Percentiles rank a stretch among this genome's conserved stretches.
Evolutionary conservation across 2,888 invertebrate genomes (phyloP).

Genomic region (Xestia c-nigrum): DNA sequence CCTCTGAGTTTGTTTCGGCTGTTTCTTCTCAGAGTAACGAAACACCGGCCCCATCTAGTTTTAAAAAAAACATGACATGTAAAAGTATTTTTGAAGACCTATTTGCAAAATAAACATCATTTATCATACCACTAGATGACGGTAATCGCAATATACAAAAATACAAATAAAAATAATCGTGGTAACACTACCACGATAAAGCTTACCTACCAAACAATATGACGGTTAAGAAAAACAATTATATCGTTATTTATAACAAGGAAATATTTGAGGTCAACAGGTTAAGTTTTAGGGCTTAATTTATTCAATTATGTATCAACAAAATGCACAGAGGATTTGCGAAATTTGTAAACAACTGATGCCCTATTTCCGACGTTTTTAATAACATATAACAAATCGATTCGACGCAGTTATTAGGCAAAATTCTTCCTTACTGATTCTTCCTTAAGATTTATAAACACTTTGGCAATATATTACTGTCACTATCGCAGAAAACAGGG

Average conservation of each 20-base stretch:
- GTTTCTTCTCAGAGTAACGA: too few species aligned
- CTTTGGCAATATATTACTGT: too few species aligned
- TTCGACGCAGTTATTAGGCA: not conserved
- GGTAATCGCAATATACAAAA: not conserved
- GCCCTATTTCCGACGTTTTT: not conserved
- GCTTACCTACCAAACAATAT: slow-evolving; percentile 1
- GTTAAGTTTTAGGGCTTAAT: slow-evolving; percentile 17
- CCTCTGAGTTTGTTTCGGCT: too few species aligned
- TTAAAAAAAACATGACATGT: too few species aligned
- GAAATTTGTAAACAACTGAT: not conserved
- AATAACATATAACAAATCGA: not conserved
- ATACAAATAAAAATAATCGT: slow-evolving; percentile 28
- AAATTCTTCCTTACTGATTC: not conserved
- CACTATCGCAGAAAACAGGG: too few species aligned
- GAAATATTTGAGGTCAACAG: slow-evolving; percentile 20
- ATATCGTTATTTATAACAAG: slow-evolving; percentile 30
- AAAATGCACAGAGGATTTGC: not conserved
- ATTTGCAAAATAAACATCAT: too few species aligned
- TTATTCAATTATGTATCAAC: slow-evolving; percentile 14
- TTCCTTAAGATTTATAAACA: too few species aligned
- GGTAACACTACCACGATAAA: not conserved
- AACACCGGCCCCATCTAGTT: too few species aligned
- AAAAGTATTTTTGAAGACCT: too few species aligned
- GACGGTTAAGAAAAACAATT: slow-evolving; percentile 19
- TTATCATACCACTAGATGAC: not conserved